phyloP scores from a whole-genome alignment of 2,888 invertebrate genomes.

The Ernsta delagoae region DNA sequence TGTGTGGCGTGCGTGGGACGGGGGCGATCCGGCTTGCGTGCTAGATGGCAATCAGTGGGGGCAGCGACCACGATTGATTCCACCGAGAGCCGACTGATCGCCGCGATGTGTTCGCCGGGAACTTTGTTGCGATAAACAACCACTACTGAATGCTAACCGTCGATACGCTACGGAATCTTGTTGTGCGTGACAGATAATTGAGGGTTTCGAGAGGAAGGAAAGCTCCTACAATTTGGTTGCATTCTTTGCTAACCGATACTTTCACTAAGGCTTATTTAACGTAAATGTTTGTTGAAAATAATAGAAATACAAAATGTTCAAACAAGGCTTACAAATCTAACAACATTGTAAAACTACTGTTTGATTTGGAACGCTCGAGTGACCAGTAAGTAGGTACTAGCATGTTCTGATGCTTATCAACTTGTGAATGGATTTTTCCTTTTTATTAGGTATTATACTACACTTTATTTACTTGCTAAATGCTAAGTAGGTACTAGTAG shows the following conservation, averaged over 20 bases:
- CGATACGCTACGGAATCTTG: conserved; percentile 14
- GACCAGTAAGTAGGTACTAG: conserved; percentile 3
- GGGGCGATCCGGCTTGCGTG: conserved; percentile 79
- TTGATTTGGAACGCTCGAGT: conserved; percentile 17
- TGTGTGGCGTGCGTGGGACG: conserved; percentile 66
- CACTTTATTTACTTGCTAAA: not conserved
- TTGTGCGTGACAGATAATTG: conserved; percentile 34
- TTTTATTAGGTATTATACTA: not conserved
- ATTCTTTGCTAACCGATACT: conserved; percentile 2
- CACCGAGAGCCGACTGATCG: conserved; percentile 53
- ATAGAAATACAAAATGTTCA: not conserved
- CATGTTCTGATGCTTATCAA: conserved; percentile 17
- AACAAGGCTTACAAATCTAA: not conserved
- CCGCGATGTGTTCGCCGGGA: conserved; percentile 39
- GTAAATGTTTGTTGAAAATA: conserved; percentile 1
- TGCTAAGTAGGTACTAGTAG: not conserved
- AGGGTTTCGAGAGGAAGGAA: conserved; percentile 27
- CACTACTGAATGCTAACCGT: conserved; percentile 27
- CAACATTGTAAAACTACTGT: conserved; percentile 11
- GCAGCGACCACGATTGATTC: conserved; percentile 80
- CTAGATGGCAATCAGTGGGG: too few relatives aligned
- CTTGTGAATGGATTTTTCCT: conserved; percentile 19
- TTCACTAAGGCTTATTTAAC: not conserved
- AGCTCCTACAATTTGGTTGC: conserved; percentile 9
- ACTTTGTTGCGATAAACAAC: conserved; percentile 32